phyloP scores from a whole-genome alignment of 2,113 vertebrate genomes.

The Salvator merianae region DNA sequence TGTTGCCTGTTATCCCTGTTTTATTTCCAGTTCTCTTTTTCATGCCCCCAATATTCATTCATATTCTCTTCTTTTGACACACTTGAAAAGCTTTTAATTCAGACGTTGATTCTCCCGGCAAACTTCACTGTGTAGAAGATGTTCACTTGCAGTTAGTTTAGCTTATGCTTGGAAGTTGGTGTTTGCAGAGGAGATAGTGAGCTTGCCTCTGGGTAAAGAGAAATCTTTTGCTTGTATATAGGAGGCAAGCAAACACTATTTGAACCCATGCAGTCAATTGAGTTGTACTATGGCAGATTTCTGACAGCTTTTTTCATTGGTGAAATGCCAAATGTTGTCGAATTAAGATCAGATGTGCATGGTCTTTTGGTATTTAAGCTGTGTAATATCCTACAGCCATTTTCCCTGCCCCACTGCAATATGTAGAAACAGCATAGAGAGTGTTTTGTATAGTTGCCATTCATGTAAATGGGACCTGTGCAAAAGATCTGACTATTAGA shows the following conservation, averaged over 20 bases:
- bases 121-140: conserved; percentile 27
- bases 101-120: conserved; percentile 51
- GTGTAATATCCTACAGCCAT: neutral
- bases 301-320: conserved; percentile 1
- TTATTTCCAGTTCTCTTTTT: conserved; percentile 28
- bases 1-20: conserved; percentile 38
- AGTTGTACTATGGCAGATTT: conserved; percentile 15
- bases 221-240: conserved; percentile 34
- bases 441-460: neutral
- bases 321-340: conserved; percentile 19
- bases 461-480: neutral
- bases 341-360: conserved; percentile 13
- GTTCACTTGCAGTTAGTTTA: conserved; percentile 33
- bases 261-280: conserved; percentile 21
- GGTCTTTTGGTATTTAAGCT: neutral
- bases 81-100: conserved; percentile 63
- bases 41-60: conserved; percentile 47
- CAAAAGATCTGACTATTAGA: neutral
- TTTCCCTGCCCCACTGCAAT: neutral
- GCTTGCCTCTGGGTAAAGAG: neutral
- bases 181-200: conserved; percentile 33
- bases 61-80: conserved; percentile 53
- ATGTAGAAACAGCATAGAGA: neutral
- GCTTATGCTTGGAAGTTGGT: conserved; percentile 25
- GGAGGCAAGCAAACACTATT: conserved; percentile 17